Evolutionary conservation across 2,888 invertebrate species (phyloP).

Genomic region (Amphipoea lucens): DNA sequence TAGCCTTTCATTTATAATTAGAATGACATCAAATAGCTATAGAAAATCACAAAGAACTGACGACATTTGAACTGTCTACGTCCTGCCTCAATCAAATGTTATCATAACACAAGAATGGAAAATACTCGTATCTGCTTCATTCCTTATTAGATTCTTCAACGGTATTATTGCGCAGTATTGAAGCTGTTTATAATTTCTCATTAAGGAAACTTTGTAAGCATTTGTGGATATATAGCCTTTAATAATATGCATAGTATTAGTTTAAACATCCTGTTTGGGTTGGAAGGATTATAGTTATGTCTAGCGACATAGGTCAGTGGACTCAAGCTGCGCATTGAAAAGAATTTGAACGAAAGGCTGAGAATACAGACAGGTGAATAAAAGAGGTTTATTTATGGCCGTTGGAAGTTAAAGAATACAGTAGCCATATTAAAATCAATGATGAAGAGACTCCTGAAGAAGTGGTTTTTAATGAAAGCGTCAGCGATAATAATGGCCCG

Average conservation of each 20-base stretch:
- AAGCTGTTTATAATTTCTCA: slow-evolving; percentile 19
- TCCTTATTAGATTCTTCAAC: neutral
- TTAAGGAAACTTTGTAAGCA: slow-evolving; percentile 42
- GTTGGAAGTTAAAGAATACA: neutral
- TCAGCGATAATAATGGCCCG: neutral
- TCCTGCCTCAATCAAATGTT: slow-evolving; percentile 35
- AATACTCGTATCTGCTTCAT: slow-evolving; percentile 18
- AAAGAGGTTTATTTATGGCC: neutral
- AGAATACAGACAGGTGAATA: neutral
- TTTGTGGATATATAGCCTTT: slow-evolving; percentile 33
- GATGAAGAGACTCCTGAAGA: neutral
- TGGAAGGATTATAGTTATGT: slow-evolving; percentile 28
- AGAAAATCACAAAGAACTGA: slow-evolving; percentile 14
- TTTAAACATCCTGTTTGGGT: slow-evolving; percentile 46
- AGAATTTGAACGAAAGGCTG: neutral
- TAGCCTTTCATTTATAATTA: neutral
- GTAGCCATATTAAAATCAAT: slow-evolving; percentile 14
- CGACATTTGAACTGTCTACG: slow-evolving; percentile 6
- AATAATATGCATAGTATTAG: slow-evolving; percentile 40
- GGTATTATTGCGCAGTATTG: neutral
- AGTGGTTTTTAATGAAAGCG: neutral
- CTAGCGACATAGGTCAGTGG: slow-evolving; percentile 34
- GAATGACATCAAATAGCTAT: neutral
- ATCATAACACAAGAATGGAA: slow-evolving; percentile 39
- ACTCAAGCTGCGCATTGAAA: slow-evolving; percentile 1